Conservation (phyloP, 2,113 vertebrate genomes). For the Forbesichthys agassizii region DNA sequence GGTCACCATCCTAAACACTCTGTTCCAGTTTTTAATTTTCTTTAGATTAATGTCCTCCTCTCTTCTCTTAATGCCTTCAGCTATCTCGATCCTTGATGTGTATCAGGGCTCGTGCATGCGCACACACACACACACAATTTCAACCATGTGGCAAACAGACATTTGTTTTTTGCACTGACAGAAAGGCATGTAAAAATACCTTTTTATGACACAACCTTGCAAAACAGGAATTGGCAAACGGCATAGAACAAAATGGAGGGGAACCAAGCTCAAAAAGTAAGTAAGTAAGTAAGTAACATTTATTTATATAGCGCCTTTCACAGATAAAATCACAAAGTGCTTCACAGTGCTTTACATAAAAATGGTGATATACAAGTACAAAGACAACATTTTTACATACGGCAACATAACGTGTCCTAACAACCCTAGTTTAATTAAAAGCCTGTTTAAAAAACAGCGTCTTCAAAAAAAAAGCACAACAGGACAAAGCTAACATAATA, state of each 20-base stretch:
- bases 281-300: too few relatives aligned
- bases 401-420: too few relatives aligned
- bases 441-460: too few relatives aligned
- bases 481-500: slow-evolving; percentile 8
- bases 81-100: slow-evolving; percentile 85
- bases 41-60: slow-evolving; percentile 95
- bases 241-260: slow-evolving; percentile 15
- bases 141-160: neutral
- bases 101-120: slow-evolving; percentile 72
- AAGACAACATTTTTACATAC: too few relatives aligned
- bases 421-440: too few relatives aligned
- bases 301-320: too few relatives aligned
- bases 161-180: neutral
- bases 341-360: too few relatives aligned
- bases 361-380: too few relatives aligned
- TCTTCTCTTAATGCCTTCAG: slow-evolving; percentile 83
- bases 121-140: slow-evolving; percentile 53
- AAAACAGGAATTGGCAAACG: neutral
- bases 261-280: slow-evolving; percentile 25
- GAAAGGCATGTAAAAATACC: slow-evolving; percentile 47
- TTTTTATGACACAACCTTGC: slow-evolving; percentile 55
- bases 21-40: slow-evolving; percentile 97
- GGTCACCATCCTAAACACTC: slow-evolving; percentile 92
- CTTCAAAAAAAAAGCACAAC: slow-evolving; percentile 10
- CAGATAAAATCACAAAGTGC: too few relatives aligned